Conservation (phyloP, 2,113 vertebrate genomes). For the Dissostichus mawsoni region DNA sequence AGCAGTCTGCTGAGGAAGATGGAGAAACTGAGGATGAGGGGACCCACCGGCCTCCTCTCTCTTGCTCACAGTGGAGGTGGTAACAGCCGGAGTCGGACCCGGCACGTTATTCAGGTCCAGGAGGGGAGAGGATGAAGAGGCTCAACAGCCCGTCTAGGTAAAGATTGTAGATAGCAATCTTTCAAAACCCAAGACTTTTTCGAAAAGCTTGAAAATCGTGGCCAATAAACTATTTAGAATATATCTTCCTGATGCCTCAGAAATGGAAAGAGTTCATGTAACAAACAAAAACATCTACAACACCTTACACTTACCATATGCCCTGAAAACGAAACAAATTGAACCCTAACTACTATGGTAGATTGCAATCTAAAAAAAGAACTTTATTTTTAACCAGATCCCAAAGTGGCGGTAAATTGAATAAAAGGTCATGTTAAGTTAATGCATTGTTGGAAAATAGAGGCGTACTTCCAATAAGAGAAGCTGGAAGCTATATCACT, state of each 20-base stretch:
- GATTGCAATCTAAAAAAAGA: too few species aligned
- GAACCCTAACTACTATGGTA: too few species aligned
- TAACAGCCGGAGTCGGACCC: conserved; percentile 39
- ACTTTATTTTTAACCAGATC: not conserved
- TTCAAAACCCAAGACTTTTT: not conserved
- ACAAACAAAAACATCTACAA: too few species aligned
- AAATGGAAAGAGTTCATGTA: too few species aligned
- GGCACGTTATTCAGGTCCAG: conserved; percentile 73
- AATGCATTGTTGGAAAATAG: not conserved
- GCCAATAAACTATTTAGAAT: too few species aligned
- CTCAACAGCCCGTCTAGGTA: conserved; percentile 45
- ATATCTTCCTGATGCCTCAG: too few species aligned
- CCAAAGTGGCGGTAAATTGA: not conserved
- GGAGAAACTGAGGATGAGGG: conserved; percentile 87
- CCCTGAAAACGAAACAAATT: too few species aligned
- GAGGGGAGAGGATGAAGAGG: conserved; percentile 81
- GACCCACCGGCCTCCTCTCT: conserved; percentile 58
- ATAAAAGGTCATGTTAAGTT: not conserved
- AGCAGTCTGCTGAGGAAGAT: conserved; percentile 88
- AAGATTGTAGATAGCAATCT: not conserved
- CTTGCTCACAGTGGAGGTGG: conserved; percentile 20
- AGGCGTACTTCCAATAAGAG: not conserved
- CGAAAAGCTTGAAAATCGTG: not conserved
- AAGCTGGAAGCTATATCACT: not conserved
- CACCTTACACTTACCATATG: too few species aligned